These are phyloP conservation scores for Melangyna quadrimaculata DNA, from an alignment of 2,888 invertebrate species.

Conservation along the genomic window DNA sequence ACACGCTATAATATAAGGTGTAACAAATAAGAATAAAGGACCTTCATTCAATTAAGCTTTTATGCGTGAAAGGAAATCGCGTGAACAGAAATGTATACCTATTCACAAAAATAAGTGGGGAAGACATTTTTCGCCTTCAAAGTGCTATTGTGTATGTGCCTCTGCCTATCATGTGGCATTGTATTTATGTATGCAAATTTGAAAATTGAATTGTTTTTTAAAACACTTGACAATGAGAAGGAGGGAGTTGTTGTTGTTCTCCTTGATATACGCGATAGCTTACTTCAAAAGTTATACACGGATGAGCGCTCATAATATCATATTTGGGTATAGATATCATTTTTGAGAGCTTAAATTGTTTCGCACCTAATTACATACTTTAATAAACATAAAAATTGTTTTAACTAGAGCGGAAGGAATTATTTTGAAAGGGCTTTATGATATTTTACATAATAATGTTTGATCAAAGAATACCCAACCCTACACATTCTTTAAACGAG, in stretches of 20 bases:
- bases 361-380: not conserved
- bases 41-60: conserved; percentile 39
- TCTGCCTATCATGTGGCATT: not conserved
- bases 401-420: not conserved
- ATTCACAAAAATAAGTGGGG: not conserved
- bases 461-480: not conserved
- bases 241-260: conserved; percentile 11
- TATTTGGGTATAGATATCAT: not conserved
- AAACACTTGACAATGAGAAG: not conserved
- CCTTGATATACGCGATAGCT: not conserved
- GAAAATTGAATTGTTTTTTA: conserved; percentile 30
- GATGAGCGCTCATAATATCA: conserved; percentile 1
- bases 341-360: not conserved
- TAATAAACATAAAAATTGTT: conserved; percentile 8
- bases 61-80: conserved; percentile 30
- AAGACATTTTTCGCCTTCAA: not conserved
- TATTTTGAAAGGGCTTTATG: not conserved
- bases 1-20: conserved; percentile 17
- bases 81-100: conserved; percentile 5
- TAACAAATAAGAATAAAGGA: conserved; percentile 23
- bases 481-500: too few relatives aligned
- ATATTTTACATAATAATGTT: not conserved
- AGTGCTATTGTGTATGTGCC: not conserved
- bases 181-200: conserved; percentile 17
- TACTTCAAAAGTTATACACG: conserved; percentile 5